A percentile compares a stretch with the other conserved stretches of the same genome.
These are phyloP conservation scores for Hololepta plana DNA, from an alignment of 2,888 invertebrate species.

Conservation along the genomic window DNA sequence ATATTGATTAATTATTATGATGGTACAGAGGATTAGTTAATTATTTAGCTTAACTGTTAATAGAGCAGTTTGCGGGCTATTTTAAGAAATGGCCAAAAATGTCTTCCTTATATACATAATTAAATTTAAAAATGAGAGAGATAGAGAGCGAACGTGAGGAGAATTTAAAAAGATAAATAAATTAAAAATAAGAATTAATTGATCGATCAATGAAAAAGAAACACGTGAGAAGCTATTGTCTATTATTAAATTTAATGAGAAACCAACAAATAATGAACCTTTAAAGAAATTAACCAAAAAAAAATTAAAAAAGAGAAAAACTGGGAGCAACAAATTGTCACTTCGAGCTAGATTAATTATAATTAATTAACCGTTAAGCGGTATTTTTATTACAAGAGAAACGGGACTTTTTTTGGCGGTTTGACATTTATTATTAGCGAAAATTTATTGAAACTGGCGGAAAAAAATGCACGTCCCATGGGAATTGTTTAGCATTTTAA, in stretches of 20 bases:
- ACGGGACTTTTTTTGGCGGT: no score
- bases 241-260: conserved; percentile 16
- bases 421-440: no score
- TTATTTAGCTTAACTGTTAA: conserved; percentile 21
- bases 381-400: no score
- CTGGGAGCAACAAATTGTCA: conserved; percentile 21
- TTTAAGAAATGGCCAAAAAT: conserved; percentile 25
- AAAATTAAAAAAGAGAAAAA: no score
- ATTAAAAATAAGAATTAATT: neutral
- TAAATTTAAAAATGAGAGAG: conserved; percentile 4
- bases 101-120: conserved; percentile 22
- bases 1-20: conserved; percentile 7
- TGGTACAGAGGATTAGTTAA: conserved; percentile 9
- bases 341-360: conserved; percentile 21
- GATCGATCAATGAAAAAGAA: neutral
- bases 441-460: no score
- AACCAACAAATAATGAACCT: conserved; percentile 2
- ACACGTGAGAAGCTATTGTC: no score
- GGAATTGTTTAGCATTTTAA: no score
- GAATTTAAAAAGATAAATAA: conserved; percentile 1
- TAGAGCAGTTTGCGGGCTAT: conserved; percentile 23
- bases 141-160: conserved; percentile 1
- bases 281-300: neutral
- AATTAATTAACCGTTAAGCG: no score
- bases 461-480: no score